Evolutionary conservation across 2,797 vertebrate genomes (phyloP).

Genomic region (Discoglossus pictus): DNA sequence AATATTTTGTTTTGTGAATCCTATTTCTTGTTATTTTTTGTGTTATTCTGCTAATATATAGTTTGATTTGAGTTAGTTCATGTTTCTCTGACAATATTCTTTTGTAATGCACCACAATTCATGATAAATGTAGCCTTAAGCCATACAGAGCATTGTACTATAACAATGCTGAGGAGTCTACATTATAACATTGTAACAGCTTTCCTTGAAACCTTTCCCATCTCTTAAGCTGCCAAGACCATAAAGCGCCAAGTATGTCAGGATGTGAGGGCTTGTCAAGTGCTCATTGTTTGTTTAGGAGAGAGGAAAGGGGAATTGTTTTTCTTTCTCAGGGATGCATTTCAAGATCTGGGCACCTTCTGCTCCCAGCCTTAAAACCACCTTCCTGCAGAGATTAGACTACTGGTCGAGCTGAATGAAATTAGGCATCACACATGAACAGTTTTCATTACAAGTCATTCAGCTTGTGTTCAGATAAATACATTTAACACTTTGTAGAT

Average conservation of each 20-base stretch:
- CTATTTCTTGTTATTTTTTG: background rate
- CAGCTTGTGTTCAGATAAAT: background rate
- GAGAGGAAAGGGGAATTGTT: slow-evolving; percentile 16
- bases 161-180: background rate
- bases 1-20: no score
- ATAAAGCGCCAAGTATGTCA: slow-evolving; percentile 31
- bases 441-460: background rate
- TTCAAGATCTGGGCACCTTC: slow-evolving; percentile 7
- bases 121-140: slow-evolving; percentile 6
- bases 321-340: slow-evolving; percentile 26
- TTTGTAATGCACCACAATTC: slow-evolving; percentile 8
- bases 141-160: slow-evolving; percentile 8
- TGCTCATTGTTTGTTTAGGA: slow-evolving; percentile 25
- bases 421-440: background rate
- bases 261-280: slow-evolving; percentile 27
- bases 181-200: slow-evolving; percentile 21
- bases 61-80: slow-evolving; percentile 1
- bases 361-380: slow-evolving; percentile 11
- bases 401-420: background rate
- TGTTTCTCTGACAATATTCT: slow-evolving; percentile 7
- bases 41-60: background rate
- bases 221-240: slow-evolving; percentile 17
- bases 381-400: slow-evolving; percentile 12
- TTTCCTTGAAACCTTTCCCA: slow-evolving; percentile 18
- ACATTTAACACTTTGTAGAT: background rate